A percentile compares a stretch with the other conserved stretches of the same genome.
These are phyloP conservation scores for Celastrina argiolus DNA, from an alignment of 2,888 invertebrate species.

Conservation along the genomic window DNA sequence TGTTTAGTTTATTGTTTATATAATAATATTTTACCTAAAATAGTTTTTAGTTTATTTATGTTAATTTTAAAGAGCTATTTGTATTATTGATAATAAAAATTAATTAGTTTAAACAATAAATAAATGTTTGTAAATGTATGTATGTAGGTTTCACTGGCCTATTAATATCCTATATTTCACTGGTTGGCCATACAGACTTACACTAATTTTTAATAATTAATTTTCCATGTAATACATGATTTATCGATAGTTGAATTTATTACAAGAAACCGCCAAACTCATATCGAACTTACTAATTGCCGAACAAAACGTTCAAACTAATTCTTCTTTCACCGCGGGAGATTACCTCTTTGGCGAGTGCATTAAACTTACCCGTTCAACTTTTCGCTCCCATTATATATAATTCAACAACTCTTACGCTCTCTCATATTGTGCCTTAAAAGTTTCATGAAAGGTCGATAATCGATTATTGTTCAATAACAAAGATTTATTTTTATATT, in stretches of 20 bases:
- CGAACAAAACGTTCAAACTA: slow-evolving; percentile 27
- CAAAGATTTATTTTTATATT: background rate
- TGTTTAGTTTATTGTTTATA: too few species aligned
- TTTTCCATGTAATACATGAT: too few species aligned
- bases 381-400: slow-evolving; percentile 42
- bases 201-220: too few species aligned
- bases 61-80: too few species aligned
- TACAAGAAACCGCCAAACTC: background rate
- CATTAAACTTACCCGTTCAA: slow-evolving; percentile 39
- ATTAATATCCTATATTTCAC: too few species aligned
- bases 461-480: background rate
- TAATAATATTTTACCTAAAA: too few species aligned
- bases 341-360: slow-evolving; percentile 31
- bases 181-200: too few species aligned
- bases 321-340: slow-evolving; percentile 29
- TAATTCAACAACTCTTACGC: slow-evolving; percentile 39
- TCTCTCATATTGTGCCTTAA: slow-evolving; percentile 1
- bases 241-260: background rate
- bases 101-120: too few species aligned
- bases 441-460: slow-evolving; percentile 20
- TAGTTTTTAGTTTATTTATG: too few species aligned
- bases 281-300: slow-evolving; percentile 31
- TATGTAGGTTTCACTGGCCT: too few species aligned
- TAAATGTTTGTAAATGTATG: too few species aligned
- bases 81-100: too few species aligned